Percentiles rank a stretch among this genome's conserved stretches.
phyloP scores from a whole-genome alignment of 2,113 vertebrate genomes.

The Poeciliopsis prolifica region DNA sequence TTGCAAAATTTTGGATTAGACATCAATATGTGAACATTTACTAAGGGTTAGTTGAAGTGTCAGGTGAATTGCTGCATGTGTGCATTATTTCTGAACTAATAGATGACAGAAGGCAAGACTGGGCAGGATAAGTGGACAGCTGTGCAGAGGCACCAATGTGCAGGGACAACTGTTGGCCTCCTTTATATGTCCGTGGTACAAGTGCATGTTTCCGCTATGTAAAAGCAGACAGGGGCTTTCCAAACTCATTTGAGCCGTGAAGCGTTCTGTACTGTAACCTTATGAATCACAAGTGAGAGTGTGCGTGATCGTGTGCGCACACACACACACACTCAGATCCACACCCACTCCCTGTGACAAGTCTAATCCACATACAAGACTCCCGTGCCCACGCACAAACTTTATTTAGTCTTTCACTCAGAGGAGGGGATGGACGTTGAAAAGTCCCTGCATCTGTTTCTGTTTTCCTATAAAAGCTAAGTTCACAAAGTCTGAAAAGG shows the following conservation, averaged over 20 bases:
- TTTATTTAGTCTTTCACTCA: slow-evolving; percentile 43
- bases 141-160: slow-evolving; percentile 7
- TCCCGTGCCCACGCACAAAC: slow-evolving; percentile 55
- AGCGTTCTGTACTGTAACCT: slow-evolving; percentile 60
- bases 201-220: slow-evolving; percentile 58
- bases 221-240: slow-evolving; percentile 74
- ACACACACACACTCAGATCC: slow-evolving; percentile 35
- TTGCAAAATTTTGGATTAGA: neutral
- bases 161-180: slow-evolving; percentile 8
- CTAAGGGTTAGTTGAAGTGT: neutral
- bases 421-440: slow-evolving; percentile 44
- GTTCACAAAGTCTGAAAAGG: slow-evolving; percentile 24
- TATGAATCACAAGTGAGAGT: slow-evolving; percentile 75
- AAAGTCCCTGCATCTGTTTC: slow-evolving; percentile 68
- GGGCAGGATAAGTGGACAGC: slow-evolving; percentile 21
- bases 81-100: neutral
- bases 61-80: neutral
- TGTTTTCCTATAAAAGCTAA: slow-evolving; percentile 42
- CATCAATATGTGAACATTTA: neutral
- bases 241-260: slow-evolving; percentile 59
- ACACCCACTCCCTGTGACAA: slow-evolving; percentile 55
- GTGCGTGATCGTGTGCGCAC: slow-evolving; percentile 20
- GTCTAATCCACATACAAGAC: slow-evolving; percentile 34
- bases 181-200: slow-evolving; percentile 12
- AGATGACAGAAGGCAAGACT: neutral